These are phyloP conservation scores for Agonopterix arenella DNA, from an alignment of 2,888 invertebrate genomes.

Conservation along the genomic window DNA sequence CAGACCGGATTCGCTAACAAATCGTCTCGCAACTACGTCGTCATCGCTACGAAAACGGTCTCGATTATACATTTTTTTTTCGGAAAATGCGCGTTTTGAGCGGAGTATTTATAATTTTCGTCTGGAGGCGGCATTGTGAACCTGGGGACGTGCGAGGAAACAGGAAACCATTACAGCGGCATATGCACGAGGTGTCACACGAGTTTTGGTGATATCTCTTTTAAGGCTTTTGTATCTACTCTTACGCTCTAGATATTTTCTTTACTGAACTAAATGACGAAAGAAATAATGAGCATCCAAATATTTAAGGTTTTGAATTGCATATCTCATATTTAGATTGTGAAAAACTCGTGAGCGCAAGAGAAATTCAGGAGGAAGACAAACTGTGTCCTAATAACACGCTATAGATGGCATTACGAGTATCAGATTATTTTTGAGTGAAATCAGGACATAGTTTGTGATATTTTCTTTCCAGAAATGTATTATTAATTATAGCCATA, in stretches of 20 bases:
- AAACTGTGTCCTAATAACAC: too few species aligned
- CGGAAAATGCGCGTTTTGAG: conserved; percentile 30
- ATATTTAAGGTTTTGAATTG: too few species aligned
- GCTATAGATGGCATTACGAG: too few species aligned
- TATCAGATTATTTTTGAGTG: too few species aligned
- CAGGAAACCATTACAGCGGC: conserved; percentile 68
- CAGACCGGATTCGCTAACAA: background rate
- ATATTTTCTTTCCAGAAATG: too few species aligned
- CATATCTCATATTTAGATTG: too few species aligned
- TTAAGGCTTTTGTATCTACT: conserved; percentile 23
- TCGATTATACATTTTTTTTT: conserved; percentile 35
- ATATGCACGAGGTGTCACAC: conserved; percentile 50
- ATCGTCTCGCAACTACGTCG: conserved; percentile 13
- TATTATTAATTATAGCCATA: too few species aligned
- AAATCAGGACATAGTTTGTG: too few species aligned
- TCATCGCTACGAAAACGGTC: conserved; percentile 10
- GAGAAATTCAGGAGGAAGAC: too few species aligned
- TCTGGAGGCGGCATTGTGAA: conserved; percentile 51
- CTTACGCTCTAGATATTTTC: conserved; percentile 13
- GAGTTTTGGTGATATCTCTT: conserved; percentile 46
- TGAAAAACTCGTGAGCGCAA: too few species aligned
- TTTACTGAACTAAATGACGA: background rate
- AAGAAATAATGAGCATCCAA: too few species aligned
- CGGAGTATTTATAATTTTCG: conserved; percentile 43
- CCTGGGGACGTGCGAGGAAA: conserved; percentile 52